Base-by-base conservation (phyloP, 2,797 vertebrate genomes). In the Sebastes cheni region DNA sequence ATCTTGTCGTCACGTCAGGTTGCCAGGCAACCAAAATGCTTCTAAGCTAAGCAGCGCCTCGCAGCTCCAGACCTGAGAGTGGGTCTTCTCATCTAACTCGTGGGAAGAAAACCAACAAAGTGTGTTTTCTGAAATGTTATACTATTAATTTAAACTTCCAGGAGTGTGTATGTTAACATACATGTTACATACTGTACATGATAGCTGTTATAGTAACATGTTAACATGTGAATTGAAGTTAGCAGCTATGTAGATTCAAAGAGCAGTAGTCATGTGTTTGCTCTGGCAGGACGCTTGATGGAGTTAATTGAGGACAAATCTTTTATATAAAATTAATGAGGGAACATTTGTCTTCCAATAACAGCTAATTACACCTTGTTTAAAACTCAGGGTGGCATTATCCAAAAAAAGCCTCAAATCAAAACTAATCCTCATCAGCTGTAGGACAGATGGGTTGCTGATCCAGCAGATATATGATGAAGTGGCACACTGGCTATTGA, bases 381-480 rank as follows among this genome's bases (percentile, higher is more conserved):
- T n/a, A 39, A 66, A 67, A 62, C 5, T 13, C 16, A 23, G 7
- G 3, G 1, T 39, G 32, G 42, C 2, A 36, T 23, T 13, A 65
- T 72, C 6, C 61, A 74, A 52, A 14, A 11, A 30, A 66, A 71
- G 34, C 56, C 71, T 74, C 36, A 55, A 59, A 74, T 56, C 20
- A 27, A 16, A 78, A 54, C 46, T 27, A 68, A 80, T 72, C 62
- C 58, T 36, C 59, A 70, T 81, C 59, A 70, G 23, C 68, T 71
- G 60, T 14, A 18, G 59, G 23, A 75, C 80, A 83, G 74, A 71
- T 61, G 64, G 62, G 8, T 5, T 59, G 72, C 27, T 39, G 81
- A 79, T 70, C 75, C 36, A 65, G 29, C 61, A 75, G 67, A 68
- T 46, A 69, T 2, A 50, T 65, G 14, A 59, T 70, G 6, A 77